phyloP scores from a whole-genome alignment of 2,888 invertebrate genomes.

The Andrena camellia region DNA sequence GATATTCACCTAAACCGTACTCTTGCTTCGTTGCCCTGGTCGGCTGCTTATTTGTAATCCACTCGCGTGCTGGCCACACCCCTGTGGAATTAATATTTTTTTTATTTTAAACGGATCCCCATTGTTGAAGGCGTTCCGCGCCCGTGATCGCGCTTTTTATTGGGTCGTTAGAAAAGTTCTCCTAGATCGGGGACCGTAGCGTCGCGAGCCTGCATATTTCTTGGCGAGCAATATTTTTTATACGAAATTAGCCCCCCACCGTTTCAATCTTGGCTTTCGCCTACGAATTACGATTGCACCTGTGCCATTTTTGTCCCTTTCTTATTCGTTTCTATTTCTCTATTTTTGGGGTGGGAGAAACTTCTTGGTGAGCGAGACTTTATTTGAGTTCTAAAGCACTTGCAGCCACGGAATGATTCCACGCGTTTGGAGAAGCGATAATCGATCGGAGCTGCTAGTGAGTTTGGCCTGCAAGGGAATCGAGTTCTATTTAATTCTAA shows the following conservation, averaged over 20 bases:
- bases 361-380: background rate
- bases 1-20: background rate
- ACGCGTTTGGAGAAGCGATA: constrained; percentile 11
- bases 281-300: background rate
- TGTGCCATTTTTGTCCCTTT: background rate
- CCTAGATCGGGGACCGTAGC: background rate
- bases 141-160: background rate
- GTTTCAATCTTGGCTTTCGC: background rate
- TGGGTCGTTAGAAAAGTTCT: background rate
- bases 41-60: background rate
- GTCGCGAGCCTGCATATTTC: background rate
- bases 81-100: background rate
- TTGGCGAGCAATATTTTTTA: background rate
- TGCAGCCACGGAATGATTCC: constrained; percentile 2
- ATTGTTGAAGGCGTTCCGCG: background rate
- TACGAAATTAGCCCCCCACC: background rate
- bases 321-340: too few species aligned
- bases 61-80: background rate
- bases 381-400: constrained; percentile 24
- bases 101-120: background rate
- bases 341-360: too few species aligned
- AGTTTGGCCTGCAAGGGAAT: background rate
- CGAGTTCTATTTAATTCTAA: too few species aligned
- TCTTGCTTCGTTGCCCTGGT: too few species aligned
- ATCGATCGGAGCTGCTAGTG: constrained; percentile 7